Conservation (phyloP, 1,140 invertebrate species). For the Caenorhabditis briggsae region DNA sequence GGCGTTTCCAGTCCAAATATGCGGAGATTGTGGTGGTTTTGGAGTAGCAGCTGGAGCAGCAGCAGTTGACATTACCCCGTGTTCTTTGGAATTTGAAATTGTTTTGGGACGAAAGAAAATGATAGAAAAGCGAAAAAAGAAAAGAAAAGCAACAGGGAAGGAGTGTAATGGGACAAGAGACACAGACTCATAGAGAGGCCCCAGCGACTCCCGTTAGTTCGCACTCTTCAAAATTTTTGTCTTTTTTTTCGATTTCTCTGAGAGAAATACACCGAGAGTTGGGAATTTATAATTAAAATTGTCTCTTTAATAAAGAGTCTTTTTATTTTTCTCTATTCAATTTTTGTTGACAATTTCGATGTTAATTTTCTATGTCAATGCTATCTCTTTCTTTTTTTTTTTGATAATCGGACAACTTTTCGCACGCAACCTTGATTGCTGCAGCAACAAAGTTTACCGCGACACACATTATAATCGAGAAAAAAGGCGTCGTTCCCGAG, state of each 20-base stretch:
- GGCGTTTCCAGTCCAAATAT: constrained; percentile 58
- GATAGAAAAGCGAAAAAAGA: not conserved
- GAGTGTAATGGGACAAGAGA: no score
- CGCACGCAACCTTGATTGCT: constrained; percentile 36
- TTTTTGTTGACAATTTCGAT: not conserved
- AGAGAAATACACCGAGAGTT: constrained; percentile 4
- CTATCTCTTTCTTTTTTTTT: constrained; percentile 10
- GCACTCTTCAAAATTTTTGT: not conserved
- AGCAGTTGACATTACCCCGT: constrained; percentile 52
- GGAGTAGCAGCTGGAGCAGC: constrained; percentile 16
- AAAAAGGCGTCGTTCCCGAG: not conserved
- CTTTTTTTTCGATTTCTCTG: not conserved
- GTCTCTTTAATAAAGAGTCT: not conserved
- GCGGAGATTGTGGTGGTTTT: not conserved
- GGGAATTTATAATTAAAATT: not conserved
- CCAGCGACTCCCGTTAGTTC: not conserved
- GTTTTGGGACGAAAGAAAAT: not conserved
- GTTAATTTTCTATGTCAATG: not conserved
- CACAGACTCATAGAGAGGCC: not conserved
- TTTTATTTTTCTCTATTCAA: not conserved
- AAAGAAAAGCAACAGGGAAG: not conserved
- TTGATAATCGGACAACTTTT: constrained; percentile 2
- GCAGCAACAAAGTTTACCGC: constrained; percentile 17
- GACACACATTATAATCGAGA: not conserved
- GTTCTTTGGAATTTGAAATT: constrained; percentile 11